These are phyloP conservation scores for Drosophila punjabiensis DNA, from an alignment of 1,140 invertebrate species.

Conservation along the genomic window DNA sequence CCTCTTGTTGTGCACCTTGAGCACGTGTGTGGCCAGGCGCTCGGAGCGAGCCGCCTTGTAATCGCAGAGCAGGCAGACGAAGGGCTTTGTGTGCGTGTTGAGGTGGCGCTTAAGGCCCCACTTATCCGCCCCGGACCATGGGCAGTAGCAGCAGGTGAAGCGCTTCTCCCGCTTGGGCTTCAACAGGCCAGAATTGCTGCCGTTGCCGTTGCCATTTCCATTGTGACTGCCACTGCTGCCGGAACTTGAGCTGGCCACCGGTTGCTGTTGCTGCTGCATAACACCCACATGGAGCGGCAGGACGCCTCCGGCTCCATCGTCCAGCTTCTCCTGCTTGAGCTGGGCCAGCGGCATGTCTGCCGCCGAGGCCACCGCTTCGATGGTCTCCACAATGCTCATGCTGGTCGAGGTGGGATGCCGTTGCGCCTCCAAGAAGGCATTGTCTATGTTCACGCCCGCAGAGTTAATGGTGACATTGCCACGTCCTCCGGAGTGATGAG, in stretches of 20 bases:
- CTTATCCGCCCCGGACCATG: conserved; percentile 96
- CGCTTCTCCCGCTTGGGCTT: conserved; percentile 87
- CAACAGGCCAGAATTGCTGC: conserved; percentile 58
- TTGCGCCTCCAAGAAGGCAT: conserved; percentile 81
- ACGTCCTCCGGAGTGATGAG: conserved; percentile 73
- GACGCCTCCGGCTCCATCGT: conserved; percentile 64
- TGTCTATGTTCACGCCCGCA: conserved; percentile 76
- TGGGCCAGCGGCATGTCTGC: conserved; percentile 75
- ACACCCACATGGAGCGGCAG: conserved; percentile 62
- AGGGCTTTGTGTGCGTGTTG: conserved; percentile 96
- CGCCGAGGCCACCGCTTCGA: conserved; percentile 83
- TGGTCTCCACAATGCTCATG: conserved; percentile 83
- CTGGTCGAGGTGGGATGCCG: conserved; percentile 83
- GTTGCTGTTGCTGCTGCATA: conserved; percentile 56
- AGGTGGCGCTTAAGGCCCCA: conserved; percentile 96
- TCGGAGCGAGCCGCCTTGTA: conserved; percentile 96
- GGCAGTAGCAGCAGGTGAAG: conserved; percentile 94
- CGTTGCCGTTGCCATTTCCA: conserved; percentile 46
- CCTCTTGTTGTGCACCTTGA: conserved; percentile 95
- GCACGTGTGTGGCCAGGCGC: conserved; percentile 93
- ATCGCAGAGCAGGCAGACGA: conserved; percentile 94
- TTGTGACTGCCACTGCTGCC: conserved; percentile 57
- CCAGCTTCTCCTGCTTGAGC: conserved; percentile 84
- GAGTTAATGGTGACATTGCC: conserved; percentile 81
- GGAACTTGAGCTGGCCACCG: conserved; percentile 72